These are phyloP conservation scores for Silurus aristotelis DNA, from an alignment of 2,797 vertebrate genomes.

Conservation along the genomic window DNA sequence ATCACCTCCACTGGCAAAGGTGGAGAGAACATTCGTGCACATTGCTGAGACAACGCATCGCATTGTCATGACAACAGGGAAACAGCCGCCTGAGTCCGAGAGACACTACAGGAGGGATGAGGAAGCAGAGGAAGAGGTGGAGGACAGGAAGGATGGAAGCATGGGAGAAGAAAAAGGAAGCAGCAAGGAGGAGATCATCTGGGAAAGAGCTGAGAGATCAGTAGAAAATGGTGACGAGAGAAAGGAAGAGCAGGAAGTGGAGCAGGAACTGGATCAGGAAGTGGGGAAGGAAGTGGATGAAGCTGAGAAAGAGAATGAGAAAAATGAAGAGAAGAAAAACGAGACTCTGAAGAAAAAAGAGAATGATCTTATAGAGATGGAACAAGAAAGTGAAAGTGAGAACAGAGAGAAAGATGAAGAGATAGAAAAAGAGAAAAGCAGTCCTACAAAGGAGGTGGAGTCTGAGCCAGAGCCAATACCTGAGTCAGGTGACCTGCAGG, in stretches of 20 bases:
- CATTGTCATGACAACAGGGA: conserved; percentile 80
- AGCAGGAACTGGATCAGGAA: conserved; percentile 29
- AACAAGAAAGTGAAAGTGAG: conserved; percentile 53
- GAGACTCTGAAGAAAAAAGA: conserved; percentile 29
- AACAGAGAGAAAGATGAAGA: conserved; percentile 3
- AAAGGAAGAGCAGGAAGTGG: conserved; percentile 60
- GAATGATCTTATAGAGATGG: conserved; percentile 53
- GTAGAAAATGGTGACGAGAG: conserved; percentile 50
- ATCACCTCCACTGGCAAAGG: conserved; percentile 86
- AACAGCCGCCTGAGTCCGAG: conserved; percentile 59
- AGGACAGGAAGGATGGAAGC: conserved; percentile 29
- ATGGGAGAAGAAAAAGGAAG: conserved; percentile 36
- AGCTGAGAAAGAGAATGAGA: neutral
- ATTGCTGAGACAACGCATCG: conserved; percentile 86
- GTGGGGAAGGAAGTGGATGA: neutral
- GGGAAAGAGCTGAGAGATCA: conserved; percentile 26
- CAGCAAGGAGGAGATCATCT: conserved; percentile 13
- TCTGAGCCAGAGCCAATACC: neutral
- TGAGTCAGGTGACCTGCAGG: conserved; percentile 24
- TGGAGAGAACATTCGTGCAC: conserved; percentile 86
- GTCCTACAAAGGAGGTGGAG: neutral
- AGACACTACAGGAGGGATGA: neutral
- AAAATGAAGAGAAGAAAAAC: conserved; percentile 1
- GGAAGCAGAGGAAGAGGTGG: neutral
- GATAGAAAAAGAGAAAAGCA: conserved; percentile 7